phyloP scores from a whole-genome alignment of 2,113 vertebrate species.

The Dicentrarchus labrax region DNA sequence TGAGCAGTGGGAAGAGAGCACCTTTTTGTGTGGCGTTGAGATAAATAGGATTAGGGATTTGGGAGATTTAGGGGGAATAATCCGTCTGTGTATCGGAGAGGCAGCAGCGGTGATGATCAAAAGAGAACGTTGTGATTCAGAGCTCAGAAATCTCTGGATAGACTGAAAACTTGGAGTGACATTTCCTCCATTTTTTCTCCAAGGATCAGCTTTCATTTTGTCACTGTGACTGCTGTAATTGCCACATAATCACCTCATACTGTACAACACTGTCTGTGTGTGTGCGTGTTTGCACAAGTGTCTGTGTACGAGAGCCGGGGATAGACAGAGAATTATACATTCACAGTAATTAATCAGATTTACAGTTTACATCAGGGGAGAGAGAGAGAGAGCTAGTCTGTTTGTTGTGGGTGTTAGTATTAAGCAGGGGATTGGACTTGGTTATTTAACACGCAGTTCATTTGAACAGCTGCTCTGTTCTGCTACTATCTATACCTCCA shows the following conservation, averaged over 20 bases:
- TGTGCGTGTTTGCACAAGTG: constrained; percentile 22
- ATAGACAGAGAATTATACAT: constrained; percentile 74
- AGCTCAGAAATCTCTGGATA: constrained; percentile 67
- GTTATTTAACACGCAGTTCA: constrained; percentile 75
- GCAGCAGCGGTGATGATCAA: constrained; percentile 76
- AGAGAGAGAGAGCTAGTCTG: constrained; percentile 59
- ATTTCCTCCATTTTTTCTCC: constrained; percentile 63
- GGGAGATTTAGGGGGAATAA: constrained; percentile 82
- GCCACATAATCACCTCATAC: constrained; percentile 75
- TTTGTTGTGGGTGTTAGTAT: constrained; percentile 80
- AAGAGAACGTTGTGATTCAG: constrained; percentile 75
- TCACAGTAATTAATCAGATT: constrained; percentile 81
- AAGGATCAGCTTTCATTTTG: constrained; percentile 73
- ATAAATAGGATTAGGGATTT: constrained; percentile 86
- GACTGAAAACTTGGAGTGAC: constrained; percentile 67
- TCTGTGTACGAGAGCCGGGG: constrained; percentile 28
- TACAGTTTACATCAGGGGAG: constrained; percentile 73
- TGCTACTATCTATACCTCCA: constrained; percentile 63
- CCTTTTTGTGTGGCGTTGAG: constrained; percentile 78
- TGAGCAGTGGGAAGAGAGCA: constrained; percentile 75
- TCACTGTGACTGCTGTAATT: constrained; percentile 76
- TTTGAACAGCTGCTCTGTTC: constrained; percentile 81
- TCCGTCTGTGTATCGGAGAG: constrained; percentile 79
- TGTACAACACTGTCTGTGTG: constrained; percentile 29
- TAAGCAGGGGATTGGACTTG: constrained; percentile 76